Percentiles rank a stretch among this genome's conserved stretches.
Conservation (phyloP, 1,140 invertebrate genomes). For the Archegozetes longisetosus region DNA sequence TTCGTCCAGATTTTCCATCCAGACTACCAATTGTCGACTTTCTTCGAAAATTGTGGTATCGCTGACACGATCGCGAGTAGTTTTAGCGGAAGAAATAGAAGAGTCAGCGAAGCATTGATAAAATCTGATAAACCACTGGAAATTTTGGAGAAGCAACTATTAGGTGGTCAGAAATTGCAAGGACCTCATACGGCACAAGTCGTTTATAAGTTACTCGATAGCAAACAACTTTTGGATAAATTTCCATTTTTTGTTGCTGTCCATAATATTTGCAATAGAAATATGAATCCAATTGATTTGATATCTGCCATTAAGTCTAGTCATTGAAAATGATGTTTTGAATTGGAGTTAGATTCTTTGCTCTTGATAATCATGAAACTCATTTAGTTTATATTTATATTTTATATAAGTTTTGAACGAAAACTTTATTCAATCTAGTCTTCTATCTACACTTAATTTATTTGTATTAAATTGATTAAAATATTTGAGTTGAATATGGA, state of each 20-base stretch:
- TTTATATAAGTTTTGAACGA: too few species aligned
- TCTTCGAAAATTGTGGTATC: slow-evolving; percentile 95
- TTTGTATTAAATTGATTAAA: too few species aligned
- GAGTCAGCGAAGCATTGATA: slow-evolving; percentile 85
- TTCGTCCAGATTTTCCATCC: slow-evolving; percentile 77
- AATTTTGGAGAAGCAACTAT: slow-evolving; percentile 77
- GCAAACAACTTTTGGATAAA: slow-evolving; percentile 36
- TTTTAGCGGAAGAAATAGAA: slow-evolving; percentile 88
- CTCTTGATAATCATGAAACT: too few species aligned
- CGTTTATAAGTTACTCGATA: slow-evolving; percentile 34
- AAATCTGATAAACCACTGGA: slow-evolving; percentile 68
- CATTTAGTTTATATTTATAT: too few species aligned
- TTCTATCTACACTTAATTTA: too few species aligned
- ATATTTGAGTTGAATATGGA: too few species aligned
- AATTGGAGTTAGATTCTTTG: too few species aligned
- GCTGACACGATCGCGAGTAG: slow-evolving; percentile 97
- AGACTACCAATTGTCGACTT: slow-evolving; percentile 58
- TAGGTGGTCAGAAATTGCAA: slow-evolving; percentile 95
- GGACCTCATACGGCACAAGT: slow-evolving; percentile 96
- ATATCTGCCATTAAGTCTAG: slow-evolving; percentile 33
- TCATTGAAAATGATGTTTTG: too few species aligned
- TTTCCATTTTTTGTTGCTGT: slow-evolving; percentile 91
- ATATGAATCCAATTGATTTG: slow-evolving; percentile 57
- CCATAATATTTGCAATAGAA: slow-evolving; percentile 71
- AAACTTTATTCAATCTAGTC: too few species aligned